Evolutionary conservation across 2,797 vertebrate genomes (phyloP), one percentile per base, ranked within the genome.

Genomic region (Sebastes jordani): DNA sequence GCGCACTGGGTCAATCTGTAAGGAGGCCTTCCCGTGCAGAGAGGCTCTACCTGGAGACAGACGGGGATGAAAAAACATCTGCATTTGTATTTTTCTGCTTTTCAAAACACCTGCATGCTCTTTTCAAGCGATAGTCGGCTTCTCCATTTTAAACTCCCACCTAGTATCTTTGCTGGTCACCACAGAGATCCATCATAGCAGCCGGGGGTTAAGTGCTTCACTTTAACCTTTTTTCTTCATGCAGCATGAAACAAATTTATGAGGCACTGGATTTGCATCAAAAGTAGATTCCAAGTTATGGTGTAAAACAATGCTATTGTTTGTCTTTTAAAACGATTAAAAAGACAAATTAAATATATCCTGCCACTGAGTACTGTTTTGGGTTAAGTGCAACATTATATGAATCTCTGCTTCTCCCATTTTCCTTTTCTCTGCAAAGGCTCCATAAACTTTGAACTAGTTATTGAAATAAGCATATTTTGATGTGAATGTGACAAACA

Each of bases 11-110:
- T 99, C 97, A 49, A 99, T 97, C 94, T 97, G 98, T 91, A 99
- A 95, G 63, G 98, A 99, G 11, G 99, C 98, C 91, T 99, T 99
- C 94, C 97, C 98, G 20, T 99, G 97, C 88, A 99, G 97, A 94
- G 96, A 97, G 85, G 98, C 97, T 92, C 98, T 96, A 88, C 98
- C 99, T 99, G 90, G 13, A 87, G 36, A 82, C 58, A 71, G 10
- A 46, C 2, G 2, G 4, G 14, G 6, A 46, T 3, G 3, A 32
- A n/a, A 32, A 32, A 62, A 46, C 29, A 27, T 2, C 7, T 10
- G 32, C 16, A 69, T 55, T 25, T 46, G 42, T 65, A 5, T 32
- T 76, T 73, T 64, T 23, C 23, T 29, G 13, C 27, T 71, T 65
- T 75, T 7, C 4, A 56, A 61, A 71, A 78, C 18, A 60, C 32